A percentile compares a stretch with the other conserved stretches of the same genome.
phyloP scores from a whole-genome alignment of 1,140 invertebrate species.

The Glossosoma conforme region DNA sequence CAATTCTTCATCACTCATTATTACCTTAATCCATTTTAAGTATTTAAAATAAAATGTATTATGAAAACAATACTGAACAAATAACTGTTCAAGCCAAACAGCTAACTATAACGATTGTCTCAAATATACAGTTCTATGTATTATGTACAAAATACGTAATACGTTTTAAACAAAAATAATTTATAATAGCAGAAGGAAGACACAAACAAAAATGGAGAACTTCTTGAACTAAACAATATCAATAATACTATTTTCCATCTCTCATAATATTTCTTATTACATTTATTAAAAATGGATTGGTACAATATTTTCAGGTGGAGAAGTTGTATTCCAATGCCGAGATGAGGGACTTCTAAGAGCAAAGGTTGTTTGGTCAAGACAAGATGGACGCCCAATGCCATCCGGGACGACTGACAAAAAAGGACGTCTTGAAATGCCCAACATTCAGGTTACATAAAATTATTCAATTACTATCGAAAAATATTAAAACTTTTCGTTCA shows the following conservation, averaged over 20 bases:
- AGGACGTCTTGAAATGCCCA: slow-evolving; percentile 79
- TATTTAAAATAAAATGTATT: no score
- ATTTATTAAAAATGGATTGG: neutral
- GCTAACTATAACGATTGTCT: no score
- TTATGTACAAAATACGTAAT: no score
- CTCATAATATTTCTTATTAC: neutral
- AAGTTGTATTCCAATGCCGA: slow-evolving; percentile 87
- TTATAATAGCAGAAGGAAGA: no score
- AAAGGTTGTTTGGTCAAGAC: slow-evolving; percentile 70
- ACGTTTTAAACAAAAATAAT: no score
- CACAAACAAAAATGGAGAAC: neutral
- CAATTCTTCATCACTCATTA: no score
- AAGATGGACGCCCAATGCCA: slow-evolving; percentile 65
- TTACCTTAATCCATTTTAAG: no score
- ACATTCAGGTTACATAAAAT: slow-evolving; percentile 59
- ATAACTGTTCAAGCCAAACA: no score
- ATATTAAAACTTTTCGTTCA: no score
- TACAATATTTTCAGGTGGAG: slow-evolving; percentile 58
- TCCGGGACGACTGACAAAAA: slow-evolving; percentile 62
- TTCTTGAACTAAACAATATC: slow-evolving; percentile 5
- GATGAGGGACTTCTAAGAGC: slow-evolving; percentile 77
- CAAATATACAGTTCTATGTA: no score
- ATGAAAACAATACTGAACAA: no score
- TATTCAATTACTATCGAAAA: neutral
- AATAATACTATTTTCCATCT: neutral